phyloP scores from a whole-genome alignment of 1,140 invertebrate genomes.

The Neuroterus valhalla region DNA sequence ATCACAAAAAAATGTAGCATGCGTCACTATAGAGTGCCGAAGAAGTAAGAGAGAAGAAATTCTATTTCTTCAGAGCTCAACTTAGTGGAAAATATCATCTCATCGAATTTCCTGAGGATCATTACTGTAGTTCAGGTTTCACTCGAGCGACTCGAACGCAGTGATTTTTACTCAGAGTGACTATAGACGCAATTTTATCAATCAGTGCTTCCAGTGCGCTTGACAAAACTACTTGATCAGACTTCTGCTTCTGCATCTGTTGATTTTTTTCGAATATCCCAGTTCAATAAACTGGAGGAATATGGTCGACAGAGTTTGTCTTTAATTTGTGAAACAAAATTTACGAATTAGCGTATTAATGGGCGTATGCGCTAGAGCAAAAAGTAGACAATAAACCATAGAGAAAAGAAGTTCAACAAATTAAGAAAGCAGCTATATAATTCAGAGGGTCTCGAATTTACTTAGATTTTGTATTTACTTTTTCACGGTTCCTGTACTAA shows the following conservation, averaged over 20 bases:
- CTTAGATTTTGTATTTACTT: slow-evolving; percentile 2
- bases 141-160: slow-evolving; percentile 11
- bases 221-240: not conserved
- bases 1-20: slow-evolving; percentile 17
- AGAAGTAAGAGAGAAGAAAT: not conserved
- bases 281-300: not conserved
- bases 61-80: not conserved
- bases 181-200: not conserved
- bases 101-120: not conserved
- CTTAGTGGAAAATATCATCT: not conserved
- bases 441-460: not conserved
- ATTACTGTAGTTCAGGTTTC: slow-evolving; percentile 6
- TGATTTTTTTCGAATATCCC: not conserved
- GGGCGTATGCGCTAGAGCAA: not conserved
- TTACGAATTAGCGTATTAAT: not conserved
- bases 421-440: not conserved
- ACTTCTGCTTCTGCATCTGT: not conserved
- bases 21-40: not conserved
- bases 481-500: not conserved
- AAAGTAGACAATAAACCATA: slow-evolving; percentile 20
- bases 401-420: not conserved
- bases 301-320: not conserved
- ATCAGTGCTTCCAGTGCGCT: slow-evolving; percentile 8
- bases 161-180: slow-evolving; percentile 8
- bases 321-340: slow-evolving; percentile 5